These are phyloP conservation scores for Hypercompe scribonia DNA, from an alignment of 2,888 invertebrate genomes.

Conservation along the genomic window DNA sequence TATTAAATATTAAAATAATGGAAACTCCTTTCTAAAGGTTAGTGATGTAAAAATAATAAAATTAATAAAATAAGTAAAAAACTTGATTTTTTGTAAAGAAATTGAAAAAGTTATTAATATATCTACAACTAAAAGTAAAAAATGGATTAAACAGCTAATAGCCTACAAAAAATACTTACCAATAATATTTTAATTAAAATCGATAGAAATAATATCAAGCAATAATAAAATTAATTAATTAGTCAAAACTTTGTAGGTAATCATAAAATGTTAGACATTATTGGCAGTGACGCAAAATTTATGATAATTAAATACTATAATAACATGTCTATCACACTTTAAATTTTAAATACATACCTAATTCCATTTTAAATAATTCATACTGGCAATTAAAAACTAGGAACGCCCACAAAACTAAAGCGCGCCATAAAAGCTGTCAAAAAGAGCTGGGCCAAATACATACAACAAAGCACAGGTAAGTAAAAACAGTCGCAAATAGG, in stretches of 20 bases:
- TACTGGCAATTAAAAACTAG: constrained; percentile 20
- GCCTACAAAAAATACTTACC: background rate
- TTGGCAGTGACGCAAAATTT: background rate
- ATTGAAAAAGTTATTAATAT: background rate
- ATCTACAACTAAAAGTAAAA: background rate
- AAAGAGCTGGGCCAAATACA: constrained; percentile 34
- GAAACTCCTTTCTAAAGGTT: no score
- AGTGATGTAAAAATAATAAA: background rate
- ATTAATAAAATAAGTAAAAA: background rate
- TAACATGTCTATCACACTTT: background rate
- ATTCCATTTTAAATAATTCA: constrained; percentile 5
- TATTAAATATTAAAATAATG: no score
- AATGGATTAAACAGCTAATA: background rate
- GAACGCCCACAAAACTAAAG: constrained; percentile 23
- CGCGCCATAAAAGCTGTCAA: constrained; percentile 21
- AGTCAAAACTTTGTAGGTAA: background rate
- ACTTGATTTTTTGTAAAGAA: background rate
- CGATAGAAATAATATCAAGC: background rate
- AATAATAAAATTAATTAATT: background rate
- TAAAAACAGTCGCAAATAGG: constrained; percentile 53
- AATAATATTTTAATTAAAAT: background rate
- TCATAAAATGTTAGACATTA: background rate
- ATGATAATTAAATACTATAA: background rate
- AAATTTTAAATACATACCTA: constrained; percentile 14
- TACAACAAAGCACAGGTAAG: constrained; percentile 30